Conservation (phyloP, 2,113 vertebrate genomes). For the Alligator sinensis region DNA sequence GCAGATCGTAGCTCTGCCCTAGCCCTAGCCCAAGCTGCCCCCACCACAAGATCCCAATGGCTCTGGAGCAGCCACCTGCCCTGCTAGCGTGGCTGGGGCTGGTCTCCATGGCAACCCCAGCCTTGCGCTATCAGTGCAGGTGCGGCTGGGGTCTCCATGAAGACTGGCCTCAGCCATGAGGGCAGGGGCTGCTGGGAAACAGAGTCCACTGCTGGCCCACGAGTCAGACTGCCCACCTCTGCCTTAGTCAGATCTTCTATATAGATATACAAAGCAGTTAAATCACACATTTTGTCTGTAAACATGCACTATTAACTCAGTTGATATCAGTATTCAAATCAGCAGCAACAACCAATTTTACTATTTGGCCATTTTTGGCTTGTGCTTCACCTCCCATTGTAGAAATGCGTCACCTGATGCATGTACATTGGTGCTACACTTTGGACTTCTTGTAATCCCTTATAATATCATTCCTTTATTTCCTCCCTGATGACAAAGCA, state of each 20-base stretch:
- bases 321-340: neutral
- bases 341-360: neutral
- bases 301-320: neutral
- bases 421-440: neutral
- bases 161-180: no score
- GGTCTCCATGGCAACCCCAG: neutral
- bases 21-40: no score
- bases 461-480: neutral
- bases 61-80: no score
- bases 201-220: no score
- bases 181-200: no score
- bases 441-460: neutral
- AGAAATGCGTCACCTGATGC: neutral
- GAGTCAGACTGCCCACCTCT: neutral
- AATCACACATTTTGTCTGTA: slow-evolving; percentile 29
- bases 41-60: no score
- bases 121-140: no score
- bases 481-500: neutral
- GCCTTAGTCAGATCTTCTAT: slow-evolving; percentile 12
- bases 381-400: neutral
- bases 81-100: neutral
- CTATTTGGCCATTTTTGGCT: neutral
- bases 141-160: no score
- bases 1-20: no score
- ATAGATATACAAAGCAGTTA: neutral